Conservation (phyloP, 2,113 vertebrate genomes). For the Nycticebus coucang region DNA sequence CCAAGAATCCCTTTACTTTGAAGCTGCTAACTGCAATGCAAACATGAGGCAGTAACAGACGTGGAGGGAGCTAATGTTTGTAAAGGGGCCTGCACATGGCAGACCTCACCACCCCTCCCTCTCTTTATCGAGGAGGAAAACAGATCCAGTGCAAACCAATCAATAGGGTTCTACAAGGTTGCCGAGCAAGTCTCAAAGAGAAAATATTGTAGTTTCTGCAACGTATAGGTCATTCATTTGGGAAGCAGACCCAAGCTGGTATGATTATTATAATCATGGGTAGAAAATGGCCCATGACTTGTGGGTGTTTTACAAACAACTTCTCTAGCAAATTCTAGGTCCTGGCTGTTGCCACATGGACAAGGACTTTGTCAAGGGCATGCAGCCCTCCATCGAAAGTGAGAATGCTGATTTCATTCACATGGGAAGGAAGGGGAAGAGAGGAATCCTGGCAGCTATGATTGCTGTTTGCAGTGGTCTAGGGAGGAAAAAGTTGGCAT, state of each 20-base stretch:
- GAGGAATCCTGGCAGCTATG: too few relatives aligned
- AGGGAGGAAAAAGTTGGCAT: too few relatives aligned
- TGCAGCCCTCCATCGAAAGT: background rate
- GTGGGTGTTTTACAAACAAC: background rate
- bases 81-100: fast-evolving
- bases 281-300: background rate
- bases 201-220: too few relatives aligned
- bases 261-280: too few relatives aligned
- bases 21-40: background rate
- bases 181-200: background rate
- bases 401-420: background rate
- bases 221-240: background rate
- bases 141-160: too few relatives aligned
- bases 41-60: fast-evolving
- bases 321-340: background rate
- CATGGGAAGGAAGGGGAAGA: too few relatives aligned
- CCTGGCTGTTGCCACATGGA: background rate
- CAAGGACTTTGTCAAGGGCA: background rate
- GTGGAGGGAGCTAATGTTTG: fast-evolving
- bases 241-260: background rate
- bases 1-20: background rate
- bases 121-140: background rate
- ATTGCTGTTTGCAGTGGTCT: too few relatives aligned
- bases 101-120: fast-evolving
- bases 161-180: background rate